Evolutionary conservation across 2,888 invertebrate genomes (phyloP), one percentile per base, ranked within the genome.

Genomic region (Thymelicus sylvestris): DNA sequence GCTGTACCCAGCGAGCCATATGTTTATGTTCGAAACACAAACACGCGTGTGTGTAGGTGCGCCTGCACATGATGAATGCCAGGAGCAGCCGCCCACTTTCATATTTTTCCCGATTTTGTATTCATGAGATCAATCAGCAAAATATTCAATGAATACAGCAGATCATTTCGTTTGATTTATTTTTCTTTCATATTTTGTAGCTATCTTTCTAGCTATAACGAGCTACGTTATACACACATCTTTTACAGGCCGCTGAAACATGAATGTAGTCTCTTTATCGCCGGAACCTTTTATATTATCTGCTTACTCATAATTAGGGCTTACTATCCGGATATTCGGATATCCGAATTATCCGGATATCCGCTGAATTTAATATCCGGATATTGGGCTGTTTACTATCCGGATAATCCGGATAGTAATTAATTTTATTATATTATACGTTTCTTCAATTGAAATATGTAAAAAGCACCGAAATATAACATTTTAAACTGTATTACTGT

Each of bases 1-100:
- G 24, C 55, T 55, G 24, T 24, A 55, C 12, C 73, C 73, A 68
- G 76, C 78, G 83, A 86, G 91, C 90, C 92, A 92, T 90, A 89
- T 92, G 92, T 89, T 91, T 87, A 88, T 83, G 87, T 86, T 92
- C 88, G 89, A 89, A 89, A 88, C 88, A 91, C 86, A 76, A 81
- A 83, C 80, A 80, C 79, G 79, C 78, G 81, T 76, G 76, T 79
- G 81, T 81, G 84, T 84, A 83, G 86, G 84, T 86, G 84, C 81
- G 86, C 81, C 80, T 77, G 80, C 84, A 80, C 84, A 85, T 88
- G 85, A 87, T 86, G 81, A 78, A 86, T 81, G 85, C 86, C 88
- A 90, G 89, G 84, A 82, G 86, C 86, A 82, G 86, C 86, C 92
- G 92, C 92, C 92, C 92, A 92, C 92, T 79, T 70, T 70, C 60